Percentiles rank a stretch among this genome's conserved stretches.
Evolutionary conservation across 2,113 vertebrate genomes (phyloP).

Genomic region (Myocastor coypus): DNA sequence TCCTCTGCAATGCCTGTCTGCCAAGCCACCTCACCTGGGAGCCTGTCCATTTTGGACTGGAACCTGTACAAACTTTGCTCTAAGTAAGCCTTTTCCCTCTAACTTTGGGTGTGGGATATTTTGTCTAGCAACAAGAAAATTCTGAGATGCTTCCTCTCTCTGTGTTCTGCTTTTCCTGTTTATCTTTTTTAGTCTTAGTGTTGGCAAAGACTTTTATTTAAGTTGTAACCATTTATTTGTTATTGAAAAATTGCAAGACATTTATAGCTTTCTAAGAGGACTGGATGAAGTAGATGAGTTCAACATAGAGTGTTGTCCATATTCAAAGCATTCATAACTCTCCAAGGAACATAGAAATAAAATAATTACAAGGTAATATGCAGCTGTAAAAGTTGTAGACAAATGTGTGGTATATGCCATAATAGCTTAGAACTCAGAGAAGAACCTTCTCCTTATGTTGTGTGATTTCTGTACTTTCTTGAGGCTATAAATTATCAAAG

Average conservation of each 20-base stretch:
- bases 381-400: neutral
- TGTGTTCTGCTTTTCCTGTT: neutral
- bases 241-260: conserved; percentile 1
- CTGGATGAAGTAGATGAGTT: neutral
- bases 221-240: conserved; percentile 6
- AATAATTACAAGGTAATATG: conserved; percentile 19
- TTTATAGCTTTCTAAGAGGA: neutral
- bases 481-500: neutral
- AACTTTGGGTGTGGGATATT: neutral
- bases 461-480: neutral
- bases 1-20: neutral
- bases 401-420: neutral
- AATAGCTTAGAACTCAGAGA: neutral
- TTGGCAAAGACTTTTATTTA: neutral
- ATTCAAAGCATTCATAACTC: neutral
- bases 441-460: neutral
- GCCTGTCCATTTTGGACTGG: neutral
- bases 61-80: neutral
- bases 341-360: neutral
- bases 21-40: neutral
- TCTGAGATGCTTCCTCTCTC: neutral
- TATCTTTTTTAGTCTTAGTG: neutral
- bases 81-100: neutral
- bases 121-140: neutral
- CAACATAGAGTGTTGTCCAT: neutral